Evolutionary conservation across 1,140 invertebrate genomes (phyloP), one percentile per base, ranked within the genome.

Genomic region (Aphis craccivora): DNA sequence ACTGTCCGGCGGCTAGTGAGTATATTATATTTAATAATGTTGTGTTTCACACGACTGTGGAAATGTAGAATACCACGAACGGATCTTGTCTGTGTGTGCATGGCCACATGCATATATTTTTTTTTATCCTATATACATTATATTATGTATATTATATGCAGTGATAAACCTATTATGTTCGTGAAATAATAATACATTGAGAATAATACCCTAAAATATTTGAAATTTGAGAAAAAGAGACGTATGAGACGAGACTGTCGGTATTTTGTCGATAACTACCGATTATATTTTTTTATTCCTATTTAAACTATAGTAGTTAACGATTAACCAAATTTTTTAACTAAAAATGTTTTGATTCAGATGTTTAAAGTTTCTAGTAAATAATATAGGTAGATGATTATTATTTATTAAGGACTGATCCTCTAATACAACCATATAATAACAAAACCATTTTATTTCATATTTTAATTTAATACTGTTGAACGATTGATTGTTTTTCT

Each of bases 1-100:
- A 30, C 48, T 45, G 84, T 87, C 14, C 25, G 43, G 3, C 84
- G 43, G 23, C 40, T 1, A 87, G 11, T n/a, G 43, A 45, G n/a
- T 51, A 9, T 37, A 37, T 48, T 14, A 22, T 83, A 23, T 83
- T 37, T 83, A 84, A 40, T 84, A 84, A 40, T 83, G 14, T 45
- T 84, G 43, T 45, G 25, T 87, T 88, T 88, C 86, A 88, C 86
- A 48, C 86, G 45, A 83, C 37, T 8, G n/a, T 83, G 37, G n/a
- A 83, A 37, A 83, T 37, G 22, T 37, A 37, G 18, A 35, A 81
- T 83, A 40, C 6, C 25, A 9, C 60, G 60, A 76, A 20, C 81
- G 81, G 20, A 83, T 20, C 22, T 40, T 35, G 81, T 23, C 35
- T 35, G 22, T 83, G 81, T 83, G 35, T 23, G 20, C 37, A 40